Evolutionary conservation across 2,113 vertebrate genomes (phyloP).

Genomic region (Gallinago paraguaiae): DNA sequence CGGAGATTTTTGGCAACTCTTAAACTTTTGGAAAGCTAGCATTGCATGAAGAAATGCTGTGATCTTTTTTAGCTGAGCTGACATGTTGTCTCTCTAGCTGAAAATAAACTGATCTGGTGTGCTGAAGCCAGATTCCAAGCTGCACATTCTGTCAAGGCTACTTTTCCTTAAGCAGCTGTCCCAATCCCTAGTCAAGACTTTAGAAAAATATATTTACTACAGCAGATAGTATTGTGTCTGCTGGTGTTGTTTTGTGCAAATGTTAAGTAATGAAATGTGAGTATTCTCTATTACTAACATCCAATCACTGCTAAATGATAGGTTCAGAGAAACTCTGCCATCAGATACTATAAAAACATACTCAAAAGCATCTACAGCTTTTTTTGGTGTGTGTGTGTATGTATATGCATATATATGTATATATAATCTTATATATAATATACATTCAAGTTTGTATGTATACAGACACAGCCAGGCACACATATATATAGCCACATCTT

Average conservation of each 20-base stretch:
- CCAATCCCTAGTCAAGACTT: background rate
- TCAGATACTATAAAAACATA: background rate
- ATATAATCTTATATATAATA: background rate
- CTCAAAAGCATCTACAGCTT: background rate
- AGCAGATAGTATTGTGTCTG: background rate
- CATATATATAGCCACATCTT: accelerated
- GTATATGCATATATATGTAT: background rate
- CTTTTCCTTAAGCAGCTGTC: background rate
- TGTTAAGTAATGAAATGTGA: background rate
- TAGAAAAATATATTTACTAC: background rate
- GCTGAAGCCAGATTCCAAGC: slow-evolving; percentile 27
- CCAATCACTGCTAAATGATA: background rate
- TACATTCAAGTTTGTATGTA: background rate
- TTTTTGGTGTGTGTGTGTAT: background rate
- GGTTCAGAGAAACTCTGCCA: background rate
- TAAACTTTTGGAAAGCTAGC: slow-evolving; percentile 41
- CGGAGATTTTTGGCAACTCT: slow-evolving; percentile 25
- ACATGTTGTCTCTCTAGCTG: slow-evolving; percentile 57
- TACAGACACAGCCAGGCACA: background rate
- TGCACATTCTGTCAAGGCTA: slow-evolving; percentile 17
- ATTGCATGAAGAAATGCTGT: slow-evolving; percentile 43
- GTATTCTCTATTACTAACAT: background rate
- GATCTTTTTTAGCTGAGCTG: slow-evolving; percentile 54
- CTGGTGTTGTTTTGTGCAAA: background rate
- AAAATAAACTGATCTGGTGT: slow-evolving; percentile 52